phyloP scores from a whole-genome alignment of 2,888 invertebrate genomes.

The Lycocerus yunnanus region DNA sequence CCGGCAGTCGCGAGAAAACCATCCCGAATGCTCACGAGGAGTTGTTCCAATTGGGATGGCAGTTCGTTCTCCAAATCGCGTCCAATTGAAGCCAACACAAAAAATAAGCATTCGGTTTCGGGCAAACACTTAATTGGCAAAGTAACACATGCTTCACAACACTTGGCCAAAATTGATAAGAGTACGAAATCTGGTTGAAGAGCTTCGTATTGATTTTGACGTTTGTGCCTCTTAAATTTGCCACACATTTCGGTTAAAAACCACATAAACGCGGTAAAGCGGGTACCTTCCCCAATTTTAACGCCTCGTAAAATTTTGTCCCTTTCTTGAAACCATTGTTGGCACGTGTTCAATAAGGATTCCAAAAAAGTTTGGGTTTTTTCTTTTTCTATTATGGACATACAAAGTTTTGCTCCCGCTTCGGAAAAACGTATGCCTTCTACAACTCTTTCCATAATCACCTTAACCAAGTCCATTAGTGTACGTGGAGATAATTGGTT shows the following conservation, averaged over 20 bases:
- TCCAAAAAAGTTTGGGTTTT: conserved; percentile 87
- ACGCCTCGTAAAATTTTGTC: conserved; percentile 65
- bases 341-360: conserved; percentile 85
- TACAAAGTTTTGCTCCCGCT: conserved; percentile 83
- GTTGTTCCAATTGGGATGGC: conserved; percentile 77
- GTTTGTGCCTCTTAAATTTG: conserved; percentile 74
- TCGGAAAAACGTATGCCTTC: conserved; percentile 79
- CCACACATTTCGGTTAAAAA: conserved; percentile 91
- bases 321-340: conserved; percentile 82
- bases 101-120: conserved; percentile 88
- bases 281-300: conserved; percentile 66
- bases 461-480: conserved; percentile 84
- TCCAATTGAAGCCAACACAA: conserved; percentile 86
- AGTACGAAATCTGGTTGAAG: conserved; percentile 75
- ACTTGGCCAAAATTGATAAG: conserved; percentile 83
- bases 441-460: conserved; percentile 78
- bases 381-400: conserved; percentile 86
- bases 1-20: conserved; percentile 78
- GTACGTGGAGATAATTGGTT: conserved; percentile 74
- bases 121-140: conserved; percentile 80
- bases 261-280: conserved; percentile 83
- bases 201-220: conserved; percentile 61
- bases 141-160: conserved; percentile 85
- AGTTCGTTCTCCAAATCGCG: conserved; percentile 83
- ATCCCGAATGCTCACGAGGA: conserved; percentile 81